Evolutionary conservation across 2,888 invertebrate species (phyloP).

Genomic region (Sisyra nigra): DNA sequence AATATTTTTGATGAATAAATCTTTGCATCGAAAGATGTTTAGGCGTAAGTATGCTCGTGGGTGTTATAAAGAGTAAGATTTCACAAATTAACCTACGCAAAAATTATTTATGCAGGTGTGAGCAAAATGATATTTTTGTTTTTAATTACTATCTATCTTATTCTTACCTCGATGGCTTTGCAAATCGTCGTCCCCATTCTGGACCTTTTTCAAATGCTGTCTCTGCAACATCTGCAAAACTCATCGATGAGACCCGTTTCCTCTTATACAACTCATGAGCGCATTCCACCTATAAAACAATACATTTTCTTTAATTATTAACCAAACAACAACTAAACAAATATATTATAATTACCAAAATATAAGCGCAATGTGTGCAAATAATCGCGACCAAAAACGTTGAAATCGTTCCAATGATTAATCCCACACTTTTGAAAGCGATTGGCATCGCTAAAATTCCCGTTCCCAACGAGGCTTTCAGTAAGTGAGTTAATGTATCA

Average conservation of each 20-base stretch:
- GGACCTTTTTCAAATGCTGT: conserved; percentile 66
- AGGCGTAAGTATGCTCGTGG: too few relatives aligned
- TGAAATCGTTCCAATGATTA: conserved; percentile 67
- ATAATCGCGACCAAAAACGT: conserved; percentile 74
- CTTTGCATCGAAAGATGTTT: too few relatives aligned
- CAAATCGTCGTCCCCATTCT: conserved; percentile 42
- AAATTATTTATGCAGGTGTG: too few relatives aligned
- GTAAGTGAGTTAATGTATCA: conserved; percentile 81
- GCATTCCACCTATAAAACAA: conserved; percentile 49
- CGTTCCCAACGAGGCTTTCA: conserved; percentile 92
- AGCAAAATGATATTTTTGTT: too few relatives aligned
- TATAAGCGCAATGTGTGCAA: conserved; percentile 90
- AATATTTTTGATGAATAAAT: too few relatives aligned
- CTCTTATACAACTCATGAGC: conserved; percentile 64
- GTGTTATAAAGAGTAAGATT: too few relatives aligned
- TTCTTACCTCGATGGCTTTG: conserved; percentile 43
- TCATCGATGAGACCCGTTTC: conserved; percentile 54
- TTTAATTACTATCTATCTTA: not conserved
- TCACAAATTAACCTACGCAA: too few relatives aligned
- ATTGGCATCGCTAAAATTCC: conserved; percentile 91
- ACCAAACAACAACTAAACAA: conserved; percentile 2
- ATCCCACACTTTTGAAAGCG: conserved; percentile 77
- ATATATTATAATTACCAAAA: conserved; percentile 45
- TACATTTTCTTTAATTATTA: not conserved
- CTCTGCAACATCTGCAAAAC: conserved; percentile 77